A percentile compares a stretch with the other conserved stretches of the same genome.
Conservation (phyloP, 2,113 vertebrate species). For the Sceloporus tristichus region DNA sequence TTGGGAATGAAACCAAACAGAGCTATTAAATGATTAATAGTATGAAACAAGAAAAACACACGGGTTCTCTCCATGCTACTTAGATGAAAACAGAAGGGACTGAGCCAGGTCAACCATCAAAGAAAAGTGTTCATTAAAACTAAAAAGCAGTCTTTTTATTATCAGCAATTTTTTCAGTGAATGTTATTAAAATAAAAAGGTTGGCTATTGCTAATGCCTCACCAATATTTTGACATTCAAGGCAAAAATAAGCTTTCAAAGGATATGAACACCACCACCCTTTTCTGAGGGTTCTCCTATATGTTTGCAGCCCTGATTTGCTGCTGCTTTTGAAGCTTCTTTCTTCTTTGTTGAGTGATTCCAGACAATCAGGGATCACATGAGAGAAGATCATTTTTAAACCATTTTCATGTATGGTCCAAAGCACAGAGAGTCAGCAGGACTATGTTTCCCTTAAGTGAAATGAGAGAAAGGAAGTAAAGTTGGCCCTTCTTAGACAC, state of each 20-base stretch:
- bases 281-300: background rate
- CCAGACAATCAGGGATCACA: background rate
- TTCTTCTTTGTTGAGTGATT: background rate
- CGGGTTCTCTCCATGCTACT: background rate
- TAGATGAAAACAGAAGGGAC: slow-evolving; percentile 20
- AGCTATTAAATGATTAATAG: slow-evolving; percentile 55
- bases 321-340: background rate
- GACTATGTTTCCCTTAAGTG: background rate
- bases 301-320: background rate
- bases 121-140: slow-evolving; percentile 25
- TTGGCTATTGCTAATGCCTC: background rate
- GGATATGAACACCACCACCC: background rate
- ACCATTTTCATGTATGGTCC: no score
- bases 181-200: background rate
- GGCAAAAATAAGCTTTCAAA: background rate
- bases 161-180: slow-evolving; percentile 4
- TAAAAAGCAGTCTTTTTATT: slow-evolving; percentile 3
- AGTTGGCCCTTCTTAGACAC: no score
- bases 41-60: slow-evolving; percentile 26
- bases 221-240: background rate
- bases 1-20: slow-evolving; percentile 47
- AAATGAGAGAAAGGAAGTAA: no score
- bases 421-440: background rate
- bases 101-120: background rate
- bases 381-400: no score